These are phyloP conservation scores for Nettapus auritus DNA, from an alignment of 2,113 vertebrate genomes.

Conservation along the genomic window DNA sequence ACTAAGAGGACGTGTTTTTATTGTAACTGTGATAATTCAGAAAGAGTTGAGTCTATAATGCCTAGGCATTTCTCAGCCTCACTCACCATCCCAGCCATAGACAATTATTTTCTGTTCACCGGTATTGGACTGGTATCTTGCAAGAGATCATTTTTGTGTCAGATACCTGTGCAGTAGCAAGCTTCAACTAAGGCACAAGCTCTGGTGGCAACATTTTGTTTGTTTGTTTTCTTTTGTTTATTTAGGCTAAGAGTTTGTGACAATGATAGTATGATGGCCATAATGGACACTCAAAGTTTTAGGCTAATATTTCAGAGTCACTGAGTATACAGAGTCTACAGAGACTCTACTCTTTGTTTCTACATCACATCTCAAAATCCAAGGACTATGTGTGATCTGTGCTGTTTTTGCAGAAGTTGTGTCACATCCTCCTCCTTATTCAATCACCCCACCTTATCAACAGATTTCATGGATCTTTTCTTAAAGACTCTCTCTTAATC, in stretches of 20 bases:
- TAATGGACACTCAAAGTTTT: neutral
- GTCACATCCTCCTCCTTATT: neutral
- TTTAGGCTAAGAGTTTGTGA: neutral
- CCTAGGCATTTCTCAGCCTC: neutral
- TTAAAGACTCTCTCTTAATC: neutral
- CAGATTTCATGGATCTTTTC: neutral
- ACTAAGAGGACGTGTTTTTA: neutral
- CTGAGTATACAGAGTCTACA: neutral
- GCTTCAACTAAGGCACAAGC: neutral
- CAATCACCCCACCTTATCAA: neutral
- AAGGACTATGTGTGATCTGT: rapidly evolving
- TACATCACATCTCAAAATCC: neutral
- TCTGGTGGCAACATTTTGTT: neutral
- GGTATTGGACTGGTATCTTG: neutral
- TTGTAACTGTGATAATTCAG: neutral
- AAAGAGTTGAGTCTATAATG: neutral
- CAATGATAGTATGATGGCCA: neutral
- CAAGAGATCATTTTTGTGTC: neutral
- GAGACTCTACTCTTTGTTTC: neutral
- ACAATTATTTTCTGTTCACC: neutral
- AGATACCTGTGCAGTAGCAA: neutral
- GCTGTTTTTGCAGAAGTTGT: neutral
- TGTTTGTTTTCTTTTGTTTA: neutral
- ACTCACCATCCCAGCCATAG: neutral
- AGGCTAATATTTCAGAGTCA: neutral